A percentile compares a stretch with the other conserved stretches of the same genome.
Conservation (phyloP, 2,113 vertebrate species). For the Morone saxatilis region DNA sequence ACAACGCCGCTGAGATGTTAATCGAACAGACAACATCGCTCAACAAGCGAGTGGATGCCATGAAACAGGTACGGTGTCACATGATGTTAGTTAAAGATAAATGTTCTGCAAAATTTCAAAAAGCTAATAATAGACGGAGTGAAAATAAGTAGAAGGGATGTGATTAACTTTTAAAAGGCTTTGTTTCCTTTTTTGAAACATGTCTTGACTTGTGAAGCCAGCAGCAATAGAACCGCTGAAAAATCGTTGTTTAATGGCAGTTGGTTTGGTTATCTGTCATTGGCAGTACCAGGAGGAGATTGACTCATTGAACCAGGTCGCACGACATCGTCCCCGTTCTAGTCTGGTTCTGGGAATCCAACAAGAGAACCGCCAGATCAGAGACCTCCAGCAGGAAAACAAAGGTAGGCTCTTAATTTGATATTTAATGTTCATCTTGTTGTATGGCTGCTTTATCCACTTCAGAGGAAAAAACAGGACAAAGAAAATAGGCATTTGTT, state of each 20-base stretch:
- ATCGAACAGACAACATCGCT: slow-evolving; percentile 97
- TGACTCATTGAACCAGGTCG: slow-evolving; percentile 94
- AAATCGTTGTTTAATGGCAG: background rate
- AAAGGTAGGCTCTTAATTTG: slow-evolving; percentile 85
- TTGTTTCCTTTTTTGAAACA: no score
- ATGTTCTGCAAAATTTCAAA: background rate
- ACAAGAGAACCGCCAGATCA: slow-evolving; percentile 97
- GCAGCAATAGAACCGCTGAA: no score
- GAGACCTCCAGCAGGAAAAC: slow-evolving; percentile 97
- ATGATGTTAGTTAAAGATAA: background rate
- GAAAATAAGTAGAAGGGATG: background rate
- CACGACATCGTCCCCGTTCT: slow-evolving; percentile 95
- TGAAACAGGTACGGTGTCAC: slow-evolving; percentile 91
- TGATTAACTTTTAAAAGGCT: no score
- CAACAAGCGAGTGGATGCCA: slow-evolving; percentile 96
- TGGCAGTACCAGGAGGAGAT: slow-evolving; percentile 96
- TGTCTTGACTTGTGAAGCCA: no score
- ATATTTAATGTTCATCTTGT: background rate
- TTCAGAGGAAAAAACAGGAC: no score
- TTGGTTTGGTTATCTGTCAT: background rate
- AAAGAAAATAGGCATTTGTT: background rate
- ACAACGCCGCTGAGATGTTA: slow-evolving; percentile 93
- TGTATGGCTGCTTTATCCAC: background rate
- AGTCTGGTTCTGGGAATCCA: slow-evolving; percentile 97
- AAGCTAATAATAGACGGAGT: background rate